Evolutionary conservation across 2,797 vertebrate genomes (phyloP).

Genomic region (Luscinia luscinia): DNA sequence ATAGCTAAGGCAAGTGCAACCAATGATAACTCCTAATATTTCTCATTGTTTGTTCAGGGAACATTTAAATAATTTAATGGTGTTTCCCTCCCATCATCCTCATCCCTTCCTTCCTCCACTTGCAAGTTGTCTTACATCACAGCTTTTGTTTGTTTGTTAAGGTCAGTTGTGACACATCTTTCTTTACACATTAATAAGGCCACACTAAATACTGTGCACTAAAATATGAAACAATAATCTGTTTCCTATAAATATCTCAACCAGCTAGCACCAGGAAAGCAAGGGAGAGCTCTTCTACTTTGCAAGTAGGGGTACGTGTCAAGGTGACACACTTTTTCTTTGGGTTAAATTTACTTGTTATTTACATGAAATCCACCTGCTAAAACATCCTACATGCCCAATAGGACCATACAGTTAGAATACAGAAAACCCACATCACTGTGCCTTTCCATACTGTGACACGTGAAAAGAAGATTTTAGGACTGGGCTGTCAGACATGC

Average conservation of each 20-base stretch:
- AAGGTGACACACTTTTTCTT: not conserved
- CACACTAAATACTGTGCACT: not conserved
- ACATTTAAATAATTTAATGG: not conserved
- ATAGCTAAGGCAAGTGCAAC: not conserved
- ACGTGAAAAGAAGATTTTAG: slow-evolving; percentile 29
- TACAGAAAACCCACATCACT: slow-evolving; percentile 24
- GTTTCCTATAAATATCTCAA: not conserved
- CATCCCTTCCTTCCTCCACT: not conserved
- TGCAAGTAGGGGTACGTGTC: not conserved
- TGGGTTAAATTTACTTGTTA: not conserved
- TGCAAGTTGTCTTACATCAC: not conserved
- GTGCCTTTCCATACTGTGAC: slow-evolving; percentile 4
- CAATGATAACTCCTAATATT: not conserved
- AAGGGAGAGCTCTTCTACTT: not conserved
- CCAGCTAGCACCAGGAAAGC: not conserved
- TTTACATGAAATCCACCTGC: not conserved
- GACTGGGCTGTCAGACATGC: not conserved
- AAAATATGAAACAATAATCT: not conserved
- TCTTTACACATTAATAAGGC: not conserved
- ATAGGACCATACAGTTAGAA: not conserved
- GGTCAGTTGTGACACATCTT: not conserved
- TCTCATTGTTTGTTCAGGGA: not conserved
- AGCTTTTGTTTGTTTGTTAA: not conserved
- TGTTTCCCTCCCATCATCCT: not conserved
- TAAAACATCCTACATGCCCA: not conserved